These are phyloP conservation scores for Drosophila niveifrons DNA, from an alignment of 2,888 invertebrate species.

Conservation along the genomic window DNA sequence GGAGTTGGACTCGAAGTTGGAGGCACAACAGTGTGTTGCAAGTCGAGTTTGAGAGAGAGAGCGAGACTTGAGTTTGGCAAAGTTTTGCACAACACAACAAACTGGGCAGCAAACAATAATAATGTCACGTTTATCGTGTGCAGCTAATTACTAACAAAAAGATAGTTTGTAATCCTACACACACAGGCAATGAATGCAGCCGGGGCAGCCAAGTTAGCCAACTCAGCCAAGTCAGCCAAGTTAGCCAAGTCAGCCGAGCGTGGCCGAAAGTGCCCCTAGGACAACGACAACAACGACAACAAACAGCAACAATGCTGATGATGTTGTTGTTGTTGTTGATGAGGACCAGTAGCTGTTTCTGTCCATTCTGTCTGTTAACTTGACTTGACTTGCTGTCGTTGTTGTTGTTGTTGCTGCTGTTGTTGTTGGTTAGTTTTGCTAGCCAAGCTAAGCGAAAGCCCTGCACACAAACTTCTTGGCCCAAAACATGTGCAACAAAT, in stretches of 20 bases:
- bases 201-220: slow-evolving; percentile 35
- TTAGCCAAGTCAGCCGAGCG: slow-evolving; percentile 67
- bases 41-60: background rate
- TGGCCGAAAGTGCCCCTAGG: slow-evolving; percentile 76
- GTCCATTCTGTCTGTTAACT: slow-evolving; percentile 55
- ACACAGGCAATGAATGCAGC: slow-evolving; percentile 47
- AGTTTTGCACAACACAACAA: slow-evolving; percentile 71
- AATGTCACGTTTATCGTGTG: slow-evolving; percentile 82
- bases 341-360: slow-evolving; percentile 63
- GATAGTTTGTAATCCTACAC: slow-evolving; percentile 81
- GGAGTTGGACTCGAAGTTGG: background rate
- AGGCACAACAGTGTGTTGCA: too few relatives aligned
- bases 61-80: slow-evolving; percentile 37
- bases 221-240: slow-evolving; percentile 38
- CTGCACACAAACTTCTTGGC: slow-evolving; percentile 60
- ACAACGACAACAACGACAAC: slow-evolving; percentile 51
- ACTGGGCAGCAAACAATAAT: slow-evolving; percentile 77
- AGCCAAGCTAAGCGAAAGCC: slow-evolving; percentile 34
- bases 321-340: slow-evolving; percentile 43
- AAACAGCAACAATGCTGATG: slow-evolving; percentile 25
- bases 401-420: slow-evolving; percentile 21
- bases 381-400: background rate
- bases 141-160: slow-evolving; percentile 81
- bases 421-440: slow-evolving; percentile 48
- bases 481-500: slow-evolving; percentile 77